phyloP scores from a whole-genome alignment of 2,797 vertebrate genomes.

The Peromyscus eremicus region DNA sequence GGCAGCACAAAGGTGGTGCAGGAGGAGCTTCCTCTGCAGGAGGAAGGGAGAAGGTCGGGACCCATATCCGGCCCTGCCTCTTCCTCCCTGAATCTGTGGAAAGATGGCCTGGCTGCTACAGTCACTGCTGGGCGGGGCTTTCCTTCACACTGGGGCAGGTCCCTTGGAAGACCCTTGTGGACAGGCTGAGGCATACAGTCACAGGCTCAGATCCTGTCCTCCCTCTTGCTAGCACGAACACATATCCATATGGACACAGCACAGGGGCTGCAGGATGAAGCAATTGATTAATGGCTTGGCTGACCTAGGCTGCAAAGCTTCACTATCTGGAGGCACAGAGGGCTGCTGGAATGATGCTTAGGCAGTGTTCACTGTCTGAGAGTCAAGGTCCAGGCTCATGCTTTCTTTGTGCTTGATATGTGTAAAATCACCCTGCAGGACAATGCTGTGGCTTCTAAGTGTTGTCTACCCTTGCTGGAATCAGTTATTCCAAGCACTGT shows the following conservation, averaged over 20 bases:
- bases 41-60: constrained; percentile 84
- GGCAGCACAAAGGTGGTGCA: constrained; percentile 81
- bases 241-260: neutral
- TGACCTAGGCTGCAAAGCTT: neutral
- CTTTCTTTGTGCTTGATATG: neutral
- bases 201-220: neutral
- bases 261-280: neutral
- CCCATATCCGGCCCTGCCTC: constrained; percentile 81
- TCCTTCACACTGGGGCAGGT: constrained; percentile 71
- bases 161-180: constrained; percentile 58
- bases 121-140: constrained; percentile 77
- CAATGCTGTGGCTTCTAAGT: neutral
- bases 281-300: neutral
- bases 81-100: constrained; percentile 84
- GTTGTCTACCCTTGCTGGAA: neutral
- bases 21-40: constrained; percentile 84
- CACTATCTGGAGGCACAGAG: neutral
- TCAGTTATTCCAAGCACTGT: neutral
- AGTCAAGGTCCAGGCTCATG: constrained; percentile 1
- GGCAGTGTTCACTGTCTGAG: neutral
- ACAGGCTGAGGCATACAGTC: constrained; percentile 43
- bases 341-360: neutral
- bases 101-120: constrained; percentile 76
- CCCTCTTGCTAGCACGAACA: neutral
- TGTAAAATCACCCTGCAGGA: constrained; percentile 1